Conservation (phyloP, 2,888 invertebrate species). For the Nomada ferruginata region DNA sequence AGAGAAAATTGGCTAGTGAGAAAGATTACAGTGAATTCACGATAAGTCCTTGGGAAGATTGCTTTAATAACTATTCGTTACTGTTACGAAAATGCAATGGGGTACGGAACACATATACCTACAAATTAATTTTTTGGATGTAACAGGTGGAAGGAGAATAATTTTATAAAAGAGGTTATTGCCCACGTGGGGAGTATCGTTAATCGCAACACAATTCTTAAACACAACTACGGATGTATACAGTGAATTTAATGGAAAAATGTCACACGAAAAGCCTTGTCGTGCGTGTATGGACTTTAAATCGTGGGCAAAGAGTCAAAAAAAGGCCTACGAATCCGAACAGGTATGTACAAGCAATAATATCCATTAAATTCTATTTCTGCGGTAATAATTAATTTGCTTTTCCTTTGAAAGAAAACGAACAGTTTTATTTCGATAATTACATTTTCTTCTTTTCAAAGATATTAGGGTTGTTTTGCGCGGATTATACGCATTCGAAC, state of each 20-base stretch:
- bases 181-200: slow-evolving; percentile 38
- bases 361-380: not conserved
- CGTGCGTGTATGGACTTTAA: slow-evolving; percentile 90
- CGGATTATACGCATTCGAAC: too few species aligned
- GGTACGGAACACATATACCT: not conserved
- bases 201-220: slow-evolving; percentile 6
- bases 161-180: slow-evolving; percentile 45
- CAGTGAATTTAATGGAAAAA: slow-evolving; percentile 41
- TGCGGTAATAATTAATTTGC: not conserved
- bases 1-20: slow-evolving; percentile 25
- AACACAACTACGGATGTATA: slow-evolving; percentile 35
- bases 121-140: not conserved
- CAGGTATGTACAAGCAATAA: slow-evolving; percentile 71
- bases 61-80: not conserved
- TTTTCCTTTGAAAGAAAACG: slow-evolving; percentile 5
- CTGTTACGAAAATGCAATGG: not conserved
- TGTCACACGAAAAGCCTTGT: slow-evolving; percentile 85
- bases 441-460: not conserved
- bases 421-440: slow-evolving; percentile 1
- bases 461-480: too few species aligned
- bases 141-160: slow-evolving; percentile 19
- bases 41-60: not conserved
- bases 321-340: slow-evolving; percentile 82
- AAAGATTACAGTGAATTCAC: slow-evolving; percentile 6
- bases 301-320: slow-evolving; percentile 89